Base-by-base conservation (phyloP, 2,888 invertebrate genomes). In the Trichogramma evanescens region DNA sequence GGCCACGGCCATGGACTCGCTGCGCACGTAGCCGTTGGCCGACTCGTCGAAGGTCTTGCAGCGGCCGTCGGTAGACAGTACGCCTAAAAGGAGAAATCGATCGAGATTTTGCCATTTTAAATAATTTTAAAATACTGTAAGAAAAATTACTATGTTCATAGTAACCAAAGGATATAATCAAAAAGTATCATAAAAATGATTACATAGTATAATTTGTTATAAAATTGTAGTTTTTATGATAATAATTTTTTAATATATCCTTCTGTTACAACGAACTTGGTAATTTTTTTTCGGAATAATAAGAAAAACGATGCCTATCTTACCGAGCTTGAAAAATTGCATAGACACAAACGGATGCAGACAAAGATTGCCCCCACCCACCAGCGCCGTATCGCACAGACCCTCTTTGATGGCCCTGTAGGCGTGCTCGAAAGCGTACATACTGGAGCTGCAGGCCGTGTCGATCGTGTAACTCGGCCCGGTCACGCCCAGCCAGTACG, bases 381-480 rank as follows among this genome's bases (percentile, higher is more conserved):
- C 92, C 56, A 96, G 85, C 0, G 95, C 95, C 0, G 88, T 83
- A 66, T 95, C 94, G 70, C 94, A 93, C 64, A 87, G 85, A 0
- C 92, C 93, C 67, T 86, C 85, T 49, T 88, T 81, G 52, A 94
- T 85, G 0, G 89, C 85, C 58, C 84, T 82, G 74, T 88, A 89
- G 5, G 91, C 91, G 67, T 88, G 87, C 70, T 95, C 92, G 51
- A 95, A 66, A 0, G 94, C 95, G 70, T 90, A 87, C 66, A 94
- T 82, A 6, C 93, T 91, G 59, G 95, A 95, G 13, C 93, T 93
- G 76, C 95, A 96, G 0, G 95, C 95, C 0, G 95, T 93, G 78
- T 96, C 95, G n/a, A 93, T 82, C 1, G 89, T 83, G 79, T 87
- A 91, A 5, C 93, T 93, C 0, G 95, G 95, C 0, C 95, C 94